These are phyloP conservation scores for Labeo rohita DNA, from an alignment of 2,113 vertebrate genomes.

Conservation along the genomic window DNA sequence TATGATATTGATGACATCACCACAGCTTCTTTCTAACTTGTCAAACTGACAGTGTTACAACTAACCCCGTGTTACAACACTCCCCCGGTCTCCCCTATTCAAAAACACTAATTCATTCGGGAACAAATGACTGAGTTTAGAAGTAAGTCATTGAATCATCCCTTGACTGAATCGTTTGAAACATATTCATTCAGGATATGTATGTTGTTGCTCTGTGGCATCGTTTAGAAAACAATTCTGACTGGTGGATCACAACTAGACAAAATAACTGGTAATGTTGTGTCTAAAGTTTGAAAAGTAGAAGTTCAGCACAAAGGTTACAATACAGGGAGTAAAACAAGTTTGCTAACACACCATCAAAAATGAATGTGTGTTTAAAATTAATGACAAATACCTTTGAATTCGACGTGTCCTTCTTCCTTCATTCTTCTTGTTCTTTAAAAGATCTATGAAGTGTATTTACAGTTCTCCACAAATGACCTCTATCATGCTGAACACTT, in stretches of 20 bases:
- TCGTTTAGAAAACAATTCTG: neutral
- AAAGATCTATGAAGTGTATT: slow-evolving; percentile 14
- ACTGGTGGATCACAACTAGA: neutral
- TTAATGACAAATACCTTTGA: neutral
- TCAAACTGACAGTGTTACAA: too few species aligned
- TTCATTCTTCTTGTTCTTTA: neutral
- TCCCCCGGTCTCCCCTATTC: neutral
- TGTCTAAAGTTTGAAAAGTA: neutral
- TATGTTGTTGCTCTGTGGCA: neutral
- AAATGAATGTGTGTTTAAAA: neutral
- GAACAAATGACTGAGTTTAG: neutral
- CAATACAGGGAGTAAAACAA: neutral
- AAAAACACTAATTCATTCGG: neutral
- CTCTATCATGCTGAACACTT: slow-evolving; percentile 51
- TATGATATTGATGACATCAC: too few species aligned
- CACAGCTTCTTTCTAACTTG: too few species aligned
- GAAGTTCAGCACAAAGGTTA: neutral
- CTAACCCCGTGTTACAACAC: too few species aligned
- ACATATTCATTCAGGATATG: neutral
- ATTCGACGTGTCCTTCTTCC: neutral
- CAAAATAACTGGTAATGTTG: neutral
- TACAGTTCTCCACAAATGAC: slow-evolving; percentile 49
- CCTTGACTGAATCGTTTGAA: neutral
- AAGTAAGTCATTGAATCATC: neutral
- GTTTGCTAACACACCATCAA: neutral